These are phyloP conservation scores for Channa argus DNA, from an alignment of 2,113 vertebrate species.

Conservation along the genomic window DNA sequence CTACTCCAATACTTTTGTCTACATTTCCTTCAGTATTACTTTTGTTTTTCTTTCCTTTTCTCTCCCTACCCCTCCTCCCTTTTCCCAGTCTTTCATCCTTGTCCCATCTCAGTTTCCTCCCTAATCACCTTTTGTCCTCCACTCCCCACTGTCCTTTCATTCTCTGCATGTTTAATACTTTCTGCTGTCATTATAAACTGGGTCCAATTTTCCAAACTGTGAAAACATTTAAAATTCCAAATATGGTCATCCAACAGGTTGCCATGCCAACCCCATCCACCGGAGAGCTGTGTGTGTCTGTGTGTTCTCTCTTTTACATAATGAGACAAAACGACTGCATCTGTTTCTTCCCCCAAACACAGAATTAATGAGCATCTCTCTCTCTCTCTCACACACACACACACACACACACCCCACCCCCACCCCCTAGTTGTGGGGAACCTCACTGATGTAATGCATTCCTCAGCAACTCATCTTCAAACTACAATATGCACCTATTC, in stretches of 20 bases:
- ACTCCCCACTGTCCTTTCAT: too few species aligned
- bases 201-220: conserved; percentile 33
- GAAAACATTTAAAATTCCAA: conserved; percentile 38
- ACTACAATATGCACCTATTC: too few species aligned
- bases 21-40: neutral
- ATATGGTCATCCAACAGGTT: conserved; percentile 46
- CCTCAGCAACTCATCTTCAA: too few species aligned
- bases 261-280: conserved; percentile 60
- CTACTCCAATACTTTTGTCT: too few species aligned
- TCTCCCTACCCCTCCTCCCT: too few species aligned
- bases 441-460: too few species aligned
- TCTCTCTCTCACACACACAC: conserved; percentile 4
- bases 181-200: neutral
- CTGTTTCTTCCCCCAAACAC: conserved; percentile 64
- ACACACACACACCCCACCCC: conserved; percentile 21
- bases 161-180: neutral
- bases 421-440: neutral
- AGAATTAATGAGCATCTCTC: conserved; percentile 40
- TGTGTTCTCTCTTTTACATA: conserved; percentile 37
- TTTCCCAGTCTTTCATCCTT: neutral
- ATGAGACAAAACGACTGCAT: conserved; percentile 68
- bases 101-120: neutral
- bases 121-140: too few species aligned
- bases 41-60: too few species aligned
- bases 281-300: conserved; percentile 5